These are phyloP conservation scores for Symphodus melops DNA, from an alignment of 2,113 vertebrate species.

Conservation along the genomic window DNA sequence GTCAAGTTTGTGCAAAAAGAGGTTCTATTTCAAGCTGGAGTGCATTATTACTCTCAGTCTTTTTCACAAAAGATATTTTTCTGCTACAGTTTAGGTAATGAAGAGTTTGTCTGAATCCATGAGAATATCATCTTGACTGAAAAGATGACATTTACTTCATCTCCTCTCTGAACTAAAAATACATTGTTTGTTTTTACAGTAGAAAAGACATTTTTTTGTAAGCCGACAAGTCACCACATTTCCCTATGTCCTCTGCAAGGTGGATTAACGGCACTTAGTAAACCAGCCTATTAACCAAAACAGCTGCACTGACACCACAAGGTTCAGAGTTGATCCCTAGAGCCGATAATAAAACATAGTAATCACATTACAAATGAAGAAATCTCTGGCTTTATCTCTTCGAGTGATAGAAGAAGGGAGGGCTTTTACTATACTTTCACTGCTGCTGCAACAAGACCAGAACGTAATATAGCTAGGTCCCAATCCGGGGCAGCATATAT, in stretches of 20 bases:
- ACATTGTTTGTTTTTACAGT: background rate
- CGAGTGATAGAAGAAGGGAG: slow-evolving; percentile 11
- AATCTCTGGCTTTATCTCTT: slow-evolving; percentile 51
- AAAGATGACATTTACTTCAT: background rate
- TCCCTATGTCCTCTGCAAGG: slow-evolving; percentile 4
- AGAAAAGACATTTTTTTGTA: background rate
- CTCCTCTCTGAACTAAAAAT: too few relatives aligned
- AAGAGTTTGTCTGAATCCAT: background rate
- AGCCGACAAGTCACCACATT: slow-evolving; percentile 16
- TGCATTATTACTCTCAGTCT: background rate
- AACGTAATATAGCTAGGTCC: background rate
- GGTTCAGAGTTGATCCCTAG: slow-evolving; percentile 66
- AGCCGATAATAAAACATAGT: slow-evolving; percentile 66
- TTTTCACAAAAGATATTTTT: background rate
- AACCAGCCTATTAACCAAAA: slow-evolving; percentile 71
- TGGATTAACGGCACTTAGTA: slow-evolving; percentile 64
- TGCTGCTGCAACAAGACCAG: slow-evolving; percentile 5
- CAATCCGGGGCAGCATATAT: background rate
- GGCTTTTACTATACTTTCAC: background rate
- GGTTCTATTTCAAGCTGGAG: background rate
- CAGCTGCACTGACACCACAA: slow-evolving; percentile 61
- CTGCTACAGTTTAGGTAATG: background rate
- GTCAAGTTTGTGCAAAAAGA: background rate
- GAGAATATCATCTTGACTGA: background rate
- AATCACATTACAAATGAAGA: slow-evolving; percentile 73